Percentiles rank a stretch among this genome's conserved stretches.
phyloP scores from a whole-genome alignment of 1,140 invertebrate species.

The Tribolium madens region DNA sequence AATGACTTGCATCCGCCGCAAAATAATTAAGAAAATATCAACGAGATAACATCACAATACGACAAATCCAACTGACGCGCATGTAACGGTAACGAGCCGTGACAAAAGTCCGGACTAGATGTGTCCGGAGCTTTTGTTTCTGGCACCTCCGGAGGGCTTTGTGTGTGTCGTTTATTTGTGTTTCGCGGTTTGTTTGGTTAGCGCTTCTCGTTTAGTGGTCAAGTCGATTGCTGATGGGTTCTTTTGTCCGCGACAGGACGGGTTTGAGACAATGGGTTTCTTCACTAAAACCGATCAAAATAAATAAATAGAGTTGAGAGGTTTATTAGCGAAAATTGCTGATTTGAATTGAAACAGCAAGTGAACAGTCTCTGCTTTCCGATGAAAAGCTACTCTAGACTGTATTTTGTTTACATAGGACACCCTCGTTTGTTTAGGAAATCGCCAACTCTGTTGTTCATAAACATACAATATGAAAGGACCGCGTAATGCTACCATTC shows the following conservation, averaged over 20 bases:
- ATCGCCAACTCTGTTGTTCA: conserved; percentile 45
- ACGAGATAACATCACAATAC: conserved; percentile 1
- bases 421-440: conserved; percentile 45
- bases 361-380: conserved; percentile 39
- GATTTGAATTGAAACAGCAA: conserved; percentile 39
- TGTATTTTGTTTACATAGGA: conserved; percentile 42
- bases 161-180: conserved; percentile 12
- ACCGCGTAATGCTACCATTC: conserved; percentile 18
- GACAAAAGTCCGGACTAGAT: conserved; percentile 19
- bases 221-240: conserved; percentile 33
- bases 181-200: conserved; percentile 33
- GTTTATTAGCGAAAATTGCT: not conserved
- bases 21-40: conserved; percentile 24
- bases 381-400: not conserved
- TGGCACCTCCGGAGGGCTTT: conserved; percentile 10
- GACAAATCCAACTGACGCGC: conserved; percentile 19
- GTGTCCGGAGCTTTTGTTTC: conserved; percentile 38
- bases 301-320: not conserved
- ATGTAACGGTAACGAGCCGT: conserved; percentile 19
- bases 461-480: conserved; percentile 42
- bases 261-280: not conserved
- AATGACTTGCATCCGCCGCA: conserved; percentile 14
- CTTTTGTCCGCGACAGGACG: conserved; percentile 18
- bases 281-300: not conserved
- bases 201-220: conserved; percentile 31